These are phyloP conservation scores for Caenorhabditis sp. DNA, from an alignment of 2,888 invertebrate genomes.

Conservation along the genomic window DNA sequence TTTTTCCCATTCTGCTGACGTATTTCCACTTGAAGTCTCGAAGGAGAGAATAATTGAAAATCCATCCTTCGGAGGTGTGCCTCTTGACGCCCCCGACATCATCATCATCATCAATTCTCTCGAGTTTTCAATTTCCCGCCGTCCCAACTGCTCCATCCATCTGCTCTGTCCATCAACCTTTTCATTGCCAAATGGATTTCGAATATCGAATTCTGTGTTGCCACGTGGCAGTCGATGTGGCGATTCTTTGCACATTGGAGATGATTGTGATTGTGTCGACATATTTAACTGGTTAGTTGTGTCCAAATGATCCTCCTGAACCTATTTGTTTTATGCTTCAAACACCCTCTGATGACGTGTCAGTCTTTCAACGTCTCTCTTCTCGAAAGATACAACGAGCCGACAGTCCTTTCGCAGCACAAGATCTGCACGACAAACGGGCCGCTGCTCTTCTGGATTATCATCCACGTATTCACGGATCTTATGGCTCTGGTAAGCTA, in stretches of 20 bases:
- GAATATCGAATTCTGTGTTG: slow-evolving; percentile 71
- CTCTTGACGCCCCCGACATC: slow-evolving; percentile 57
- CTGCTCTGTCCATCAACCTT: not conserved
- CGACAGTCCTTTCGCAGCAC: slow-evolving; percentile 62
- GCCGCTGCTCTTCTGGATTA: slow-evolving; percentile 70
- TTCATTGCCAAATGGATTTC: slow-evolving; percentile 38
- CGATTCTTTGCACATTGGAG: slow-evolving; percentile 65
- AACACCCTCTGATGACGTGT: slow-evolving; percentile 72
- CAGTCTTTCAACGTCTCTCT: slow-evolving; percentile 67
- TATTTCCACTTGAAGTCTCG: slow-evolving; percentile 27
- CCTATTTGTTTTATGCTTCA: no score
- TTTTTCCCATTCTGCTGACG: not conserved
- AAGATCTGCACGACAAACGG: slow-evolving; percentile 70
- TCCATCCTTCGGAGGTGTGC: slow-evolving; percentile 10
- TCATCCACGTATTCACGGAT: slow-evolving; percentile 70
- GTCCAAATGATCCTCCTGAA: no score
- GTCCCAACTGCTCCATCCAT: not conserved
- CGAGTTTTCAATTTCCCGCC: slow-evolving; percentile 13
- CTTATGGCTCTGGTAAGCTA: slow-evolving; percentile 64
- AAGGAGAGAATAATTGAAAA: slow-evolving; percentile 43
- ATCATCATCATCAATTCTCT: slow-evolving; percentile 41
- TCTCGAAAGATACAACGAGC: slow-evolving; percentile 65
- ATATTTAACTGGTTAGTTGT: slow-evolving; percentile 66
- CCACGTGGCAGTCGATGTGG: slow-evolving; percentile 70
- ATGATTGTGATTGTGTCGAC: slow-evolving; percentile 64